These are phyloP conservation scores for Ornithorhynchus anatinus DNA, from an alignment of 2,113 vertebrate genomes.

Conservation along the genomic window DNA sequence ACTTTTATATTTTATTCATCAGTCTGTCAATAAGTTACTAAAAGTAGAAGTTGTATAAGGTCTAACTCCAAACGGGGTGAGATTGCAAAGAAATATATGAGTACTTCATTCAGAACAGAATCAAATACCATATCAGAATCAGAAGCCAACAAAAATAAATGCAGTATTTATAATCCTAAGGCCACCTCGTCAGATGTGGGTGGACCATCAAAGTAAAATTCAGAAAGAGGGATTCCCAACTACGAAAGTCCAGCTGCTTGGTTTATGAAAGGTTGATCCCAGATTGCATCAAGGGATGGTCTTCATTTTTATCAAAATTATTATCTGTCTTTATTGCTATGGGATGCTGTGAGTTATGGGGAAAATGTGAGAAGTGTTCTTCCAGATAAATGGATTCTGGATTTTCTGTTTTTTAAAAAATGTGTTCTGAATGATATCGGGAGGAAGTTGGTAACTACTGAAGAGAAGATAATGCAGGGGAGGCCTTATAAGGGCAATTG, in stretches of 20 bases:
- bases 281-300: background rate
- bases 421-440: background rate
- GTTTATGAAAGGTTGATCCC: constrained; percentile 10
- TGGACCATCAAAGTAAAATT: background rate
- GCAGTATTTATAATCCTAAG: no score
- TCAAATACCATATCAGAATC: background rate
- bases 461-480: no score
- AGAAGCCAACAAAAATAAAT: no score
- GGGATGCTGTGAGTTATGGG: background rate
- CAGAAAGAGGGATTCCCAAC: background rate
- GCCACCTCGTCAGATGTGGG: background rate
- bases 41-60: background rate
- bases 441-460: background rate
- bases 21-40: background rate
- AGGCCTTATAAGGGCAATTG: no score
- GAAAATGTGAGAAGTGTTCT: background rate
- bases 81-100: background rate
- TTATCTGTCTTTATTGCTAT: background rate
- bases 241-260: background rate
- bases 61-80: background rate
- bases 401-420: background rate
- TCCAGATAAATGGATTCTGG: background rate
- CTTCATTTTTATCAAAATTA: background rate
- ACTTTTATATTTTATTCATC: constrained; percentile 6
- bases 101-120: background rate